Percentiles rank a stretch among this genome's conserved stretches.
phyloP scores from a whole-genome alignment of 2,113 vertebrate genomes.

The Mastomys coucha region DNA sequence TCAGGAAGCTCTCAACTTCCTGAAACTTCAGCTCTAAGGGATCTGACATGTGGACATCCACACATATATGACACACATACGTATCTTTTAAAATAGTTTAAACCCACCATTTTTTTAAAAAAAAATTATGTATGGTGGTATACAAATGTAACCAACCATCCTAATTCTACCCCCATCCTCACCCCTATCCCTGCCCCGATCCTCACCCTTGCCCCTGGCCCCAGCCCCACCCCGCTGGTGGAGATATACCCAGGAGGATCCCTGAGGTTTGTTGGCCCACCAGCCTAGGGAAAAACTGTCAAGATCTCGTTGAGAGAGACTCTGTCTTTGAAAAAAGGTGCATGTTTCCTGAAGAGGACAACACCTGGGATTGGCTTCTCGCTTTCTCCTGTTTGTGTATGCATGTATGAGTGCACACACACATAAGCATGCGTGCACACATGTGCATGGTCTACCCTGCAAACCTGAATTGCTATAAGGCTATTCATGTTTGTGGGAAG shows the following conservation, averaged over 20 bases:
- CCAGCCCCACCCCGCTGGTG: not conserved
- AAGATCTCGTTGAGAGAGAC: not conserved
- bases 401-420: not conserved
- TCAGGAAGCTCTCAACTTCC: not conserved
- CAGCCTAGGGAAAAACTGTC: not conserved
- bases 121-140: not conserved
- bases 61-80: not conserved
- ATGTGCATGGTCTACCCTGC: not conserved
- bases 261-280: not conserved
- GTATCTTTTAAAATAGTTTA: not conserved
- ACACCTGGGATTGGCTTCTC: not conserved
- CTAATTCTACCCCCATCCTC: not conserved
- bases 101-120: not conserved
- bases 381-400: not conserved
- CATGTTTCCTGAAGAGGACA: not conserved
- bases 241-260: not conserved
- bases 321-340: not conserved
- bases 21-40: not conserved
- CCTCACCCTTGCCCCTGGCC: too few species aligned
- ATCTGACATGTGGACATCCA: not conserved
- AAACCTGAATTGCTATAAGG: constrained; percentile 38
- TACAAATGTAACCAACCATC: not conserved
- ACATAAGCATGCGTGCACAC: not conserved
- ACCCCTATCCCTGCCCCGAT: too few species aligned
- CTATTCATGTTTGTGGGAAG: not conserved